Conservation (phyloP, 2,797 vertebrate genomes). For the Oryzias dopingdopingensis region DNA sequence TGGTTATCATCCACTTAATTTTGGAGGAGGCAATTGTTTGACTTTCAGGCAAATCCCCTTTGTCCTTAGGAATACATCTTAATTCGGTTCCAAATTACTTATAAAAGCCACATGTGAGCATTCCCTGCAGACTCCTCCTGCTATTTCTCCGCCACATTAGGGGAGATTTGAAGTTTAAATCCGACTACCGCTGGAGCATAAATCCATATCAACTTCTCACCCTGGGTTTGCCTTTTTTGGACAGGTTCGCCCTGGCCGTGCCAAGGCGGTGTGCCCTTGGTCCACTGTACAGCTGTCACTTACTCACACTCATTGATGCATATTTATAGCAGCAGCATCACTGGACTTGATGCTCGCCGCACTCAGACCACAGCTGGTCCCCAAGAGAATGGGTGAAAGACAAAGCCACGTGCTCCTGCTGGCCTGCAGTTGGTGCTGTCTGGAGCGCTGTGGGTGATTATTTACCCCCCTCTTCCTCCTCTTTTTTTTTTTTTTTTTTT, state of each 20-base stretch:
- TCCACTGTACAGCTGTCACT: constrained; percentile 82
- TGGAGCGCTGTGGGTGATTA: constrained; percentile 68
- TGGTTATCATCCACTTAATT: constrained; percentile 67
- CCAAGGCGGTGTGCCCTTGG: constrained; percentile 75
- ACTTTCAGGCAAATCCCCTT: constrained; percentile 52
- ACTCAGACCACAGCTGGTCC: constrained; percentile 85
- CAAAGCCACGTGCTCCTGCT: constrained; percentile 80
- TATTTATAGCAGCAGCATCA: constrained; percentile 85
- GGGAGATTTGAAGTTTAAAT: constrained; percentile 1
- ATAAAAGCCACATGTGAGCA: not conserved
- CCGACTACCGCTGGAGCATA: constrained; percentile 38
- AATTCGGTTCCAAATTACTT: constrained; percentile 6
- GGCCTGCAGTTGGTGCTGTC: constrained; percentile 72
- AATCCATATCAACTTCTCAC: constrained; percentile 62
- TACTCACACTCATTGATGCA: constrained; percentile 72
- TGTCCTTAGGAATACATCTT: constrained; percentile 8
- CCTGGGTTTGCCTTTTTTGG: constrained; percentile 71
- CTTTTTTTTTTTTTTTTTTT: not conserved
- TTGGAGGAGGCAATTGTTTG: constrained; percentile 49
- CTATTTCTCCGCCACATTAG: not conserved
- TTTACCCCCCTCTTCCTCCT: constrained; percentile 26
- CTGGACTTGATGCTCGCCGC: constrained; percentile 60
- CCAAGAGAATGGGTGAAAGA: constrained; percentile 77
- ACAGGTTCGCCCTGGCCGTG: constrained; percentile 59
- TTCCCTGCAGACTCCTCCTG: not conserved